These are phyloP conservation scores for Crax fasciolata DNA, from an alignment of 2,797 vertebrate genomes.

Conservation along the genomic window DNA sequence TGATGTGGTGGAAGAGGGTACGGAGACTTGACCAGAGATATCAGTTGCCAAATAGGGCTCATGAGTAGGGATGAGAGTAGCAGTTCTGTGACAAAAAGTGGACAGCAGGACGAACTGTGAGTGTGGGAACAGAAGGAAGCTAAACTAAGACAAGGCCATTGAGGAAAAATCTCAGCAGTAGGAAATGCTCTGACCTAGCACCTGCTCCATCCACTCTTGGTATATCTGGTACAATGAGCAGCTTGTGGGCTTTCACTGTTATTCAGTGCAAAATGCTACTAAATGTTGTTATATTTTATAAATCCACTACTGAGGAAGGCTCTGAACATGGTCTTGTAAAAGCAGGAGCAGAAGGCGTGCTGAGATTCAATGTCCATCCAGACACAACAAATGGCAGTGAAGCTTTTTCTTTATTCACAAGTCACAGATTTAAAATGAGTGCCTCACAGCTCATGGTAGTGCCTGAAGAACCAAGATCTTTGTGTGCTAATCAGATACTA, in stretches of 20 bases:
- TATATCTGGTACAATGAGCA: background rate
- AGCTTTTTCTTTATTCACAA: background rate
- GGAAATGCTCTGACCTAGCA: background rate
- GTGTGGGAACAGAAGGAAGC: background rate
- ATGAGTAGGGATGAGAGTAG: background rate
- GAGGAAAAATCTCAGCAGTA: background rate
- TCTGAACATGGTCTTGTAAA: conserved; percentile 10
- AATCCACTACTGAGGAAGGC: background rate
- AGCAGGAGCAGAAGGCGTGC: background rate
- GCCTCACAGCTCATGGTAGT: background rate
- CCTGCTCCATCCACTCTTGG: background rate
- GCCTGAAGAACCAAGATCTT: background rate
- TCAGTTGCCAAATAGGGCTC: background rate
- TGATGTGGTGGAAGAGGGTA: background rate
- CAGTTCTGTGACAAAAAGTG: background rate
- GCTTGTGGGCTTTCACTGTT: background rate
- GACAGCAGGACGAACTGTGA: background rate
- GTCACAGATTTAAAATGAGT: background rate
- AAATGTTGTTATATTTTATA: background rate
- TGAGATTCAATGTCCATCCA: background rate
- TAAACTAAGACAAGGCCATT: background rate
- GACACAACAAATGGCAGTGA: background rate
- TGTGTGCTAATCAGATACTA: background rate
- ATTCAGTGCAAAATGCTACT: background rate
- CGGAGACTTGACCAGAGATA: background rate